Conservation (phyloP, 2,797 vertebrate genomes). For the Catharus ustulatus region DNA sequence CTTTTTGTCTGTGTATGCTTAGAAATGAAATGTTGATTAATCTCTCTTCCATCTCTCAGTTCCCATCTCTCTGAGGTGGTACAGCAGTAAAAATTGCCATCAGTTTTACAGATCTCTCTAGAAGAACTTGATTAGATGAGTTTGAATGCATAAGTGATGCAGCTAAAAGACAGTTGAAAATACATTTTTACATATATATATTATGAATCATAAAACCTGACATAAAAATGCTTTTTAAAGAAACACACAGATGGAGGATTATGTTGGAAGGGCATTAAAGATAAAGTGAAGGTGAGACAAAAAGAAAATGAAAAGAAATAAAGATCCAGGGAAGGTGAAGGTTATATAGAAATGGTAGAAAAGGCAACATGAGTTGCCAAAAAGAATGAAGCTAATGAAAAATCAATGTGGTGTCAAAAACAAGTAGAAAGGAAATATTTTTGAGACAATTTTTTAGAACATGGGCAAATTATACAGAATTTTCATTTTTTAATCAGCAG, state of each 20-base stretch:
- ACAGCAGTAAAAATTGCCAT: neutral
- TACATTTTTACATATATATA: neutral
- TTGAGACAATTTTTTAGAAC: neutral
- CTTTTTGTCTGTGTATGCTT: neutral
- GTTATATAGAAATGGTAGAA: neutral
- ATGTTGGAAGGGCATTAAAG: neutral
- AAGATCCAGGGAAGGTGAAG: neutral
- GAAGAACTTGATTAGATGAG: neutral
- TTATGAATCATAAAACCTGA: neutral
- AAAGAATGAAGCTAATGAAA: neutral
- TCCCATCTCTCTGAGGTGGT: neutral
- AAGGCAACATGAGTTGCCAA: neutral
- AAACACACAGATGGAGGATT: neutral
- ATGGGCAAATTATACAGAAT: neutral
- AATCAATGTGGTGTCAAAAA: neutral
- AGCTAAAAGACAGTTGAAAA: slow-evolving; percentile 21
- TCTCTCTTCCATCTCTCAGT: neutral
- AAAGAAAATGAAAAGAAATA: neutral
- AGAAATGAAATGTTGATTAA: slow-evolving; percentile 39
- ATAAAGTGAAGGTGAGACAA: neutral
- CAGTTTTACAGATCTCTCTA: slow-evolving; percentile 4
- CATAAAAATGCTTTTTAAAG: neutral
- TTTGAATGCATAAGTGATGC: slow-evolving; percentile 1
- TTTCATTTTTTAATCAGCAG: neutral
- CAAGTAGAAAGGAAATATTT: neutral